Evolutionary conservation across 2,888 invertebrate species (phyloP), one percentile per base, ranked within the genome.

Genomic region (Isoperla grammatica): DNA sequence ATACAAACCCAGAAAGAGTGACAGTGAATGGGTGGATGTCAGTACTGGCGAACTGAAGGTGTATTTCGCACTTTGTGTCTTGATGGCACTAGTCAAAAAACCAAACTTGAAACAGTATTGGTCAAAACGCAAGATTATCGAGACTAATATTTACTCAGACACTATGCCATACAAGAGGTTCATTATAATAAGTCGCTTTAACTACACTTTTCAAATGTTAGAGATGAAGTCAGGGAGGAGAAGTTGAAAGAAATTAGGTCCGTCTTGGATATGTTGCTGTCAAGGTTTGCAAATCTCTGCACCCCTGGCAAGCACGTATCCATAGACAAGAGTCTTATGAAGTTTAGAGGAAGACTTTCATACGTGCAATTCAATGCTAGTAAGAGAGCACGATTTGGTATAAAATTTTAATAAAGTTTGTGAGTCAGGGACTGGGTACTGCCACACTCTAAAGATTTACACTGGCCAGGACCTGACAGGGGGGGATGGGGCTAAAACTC

Each of bases 321-420:
- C n/a, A 20, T 59, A 15, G 59, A 54, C 15, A 43, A 59, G 19
- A 54, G 54, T 23, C 17, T 54, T 20, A 59, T 59, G 39, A 58
- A 54, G 53, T 59, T 59, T 23, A 37, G 35, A 9, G 54, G 43
- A 12, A 9, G 43, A n/a, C 23, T 59, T 15, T 54, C 22, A 13
- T 59, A 22, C 46, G 43, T 53, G 22, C 54, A 59, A 17, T 54
- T 29, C 22, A 58, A 50, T 58, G 19, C 46, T 1, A 23, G 6
- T 4, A 59, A 59, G 23, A 19, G 54, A 37, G 50, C 50, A 17
- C 46, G 43, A 9, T 54, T 59, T 54, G 50, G 58, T 13, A 13
- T 23, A 15, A 54, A 54, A 3, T 22, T 59, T 54, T 59, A 6
- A 54, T 12, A 43, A 59, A 53, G 42, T 54, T 29, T 58, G 39